Evolutionary conservation across 2,113 vertebrate genomes (phyloP).

Genomic region (Phalacrocorax brasilianus): DNA sequence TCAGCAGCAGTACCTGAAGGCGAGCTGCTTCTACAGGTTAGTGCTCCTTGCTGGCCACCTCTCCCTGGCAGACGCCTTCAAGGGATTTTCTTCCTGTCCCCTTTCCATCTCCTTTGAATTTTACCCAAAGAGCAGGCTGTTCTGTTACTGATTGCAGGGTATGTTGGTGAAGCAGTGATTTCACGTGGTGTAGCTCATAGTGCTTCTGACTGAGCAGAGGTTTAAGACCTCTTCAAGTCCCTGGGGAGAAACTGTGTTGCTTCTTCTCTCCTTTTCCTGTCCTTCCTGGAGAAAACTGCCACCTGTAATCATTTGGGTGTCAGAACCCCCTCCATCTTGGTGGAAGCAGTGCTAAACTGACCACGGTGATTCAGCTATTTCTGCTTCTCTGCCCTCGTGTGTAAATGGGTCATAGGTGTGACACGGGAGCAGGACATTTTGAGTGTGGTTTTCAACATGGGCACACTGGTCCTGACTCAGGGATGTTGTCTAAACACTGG

Average conservation of each 20-base stretch:
- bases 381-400: neutral
- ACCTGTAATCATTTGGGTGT: neutral
- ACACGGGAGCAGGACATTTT: accelerated
- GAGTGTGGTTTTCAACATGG: neutral
- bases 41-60: neutral
- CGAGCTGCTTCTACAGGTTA: slow-evolving; percentile 79
- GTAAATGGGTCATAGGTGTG: neutral
- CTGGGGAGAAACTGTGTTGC: neutral
- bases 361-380: neutral
- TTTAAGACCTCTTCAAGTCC: neutral
- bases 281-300: neutral
- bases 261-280: neutral
- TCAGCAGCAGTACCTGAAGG: slow-evolving; percentile 63
- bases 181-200: neutral
- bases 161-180: neutral
- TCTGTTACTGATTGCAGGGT: neutral
- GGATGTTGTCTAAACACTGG: neutral
- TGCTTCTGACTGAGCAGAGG: neutral
- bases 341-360: neutral
- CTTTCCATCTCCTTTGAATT: neutral
- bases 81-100: neutral
- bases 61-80: neutral
- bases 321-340: neutral
- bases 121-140: neutral
- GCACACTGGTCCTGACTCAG: accelerated